A percentile compares a stretch with the other conserved stretches of the same genome.
phyloP scores from a whole-genome alignment of 2,797 vertebrate genomes.

The Holocentrus rufus region DNA sequence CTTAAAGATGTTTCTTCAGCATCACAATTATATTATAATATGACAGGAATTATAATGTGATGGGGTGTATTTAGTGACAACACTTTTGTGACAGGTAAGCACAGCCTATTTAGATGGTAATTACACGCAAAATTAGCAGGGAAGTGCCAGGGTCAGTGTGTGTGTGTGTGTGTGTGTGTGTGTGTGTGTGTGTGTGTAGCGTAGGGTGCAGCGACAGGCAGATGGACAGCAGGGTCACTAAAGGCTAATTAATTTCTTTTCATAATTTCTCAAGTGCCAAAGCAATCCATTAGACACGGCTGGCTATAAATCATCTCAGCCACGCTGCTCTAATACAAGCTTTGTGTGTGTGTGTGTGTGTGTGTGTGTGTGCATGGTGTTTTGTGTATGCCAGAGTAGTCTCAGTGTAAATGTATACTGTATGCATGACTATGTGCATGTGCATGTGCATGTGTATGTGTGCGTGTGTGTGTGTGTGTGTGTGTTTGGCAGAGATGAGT shows the following conservation, averaged over 20 bases:
- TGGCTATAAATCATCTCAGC: constrained; percentile 82
- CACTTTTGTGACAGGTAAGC: constrained; percentile 63
- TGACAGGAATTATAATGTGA: constrained; percentile 39
- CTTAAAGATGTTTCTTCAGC: constrained; percentile 25
- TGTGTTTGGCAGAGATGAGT: constrained; percentile 30
- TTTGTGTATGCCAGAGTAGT: no score
- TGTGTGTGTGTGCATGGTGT: constrained; percentile 1
- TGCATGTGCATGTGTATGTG: constrained; percentile 6
- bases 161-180: constrained; percentile 31
- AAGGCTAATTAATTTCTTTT: constrained; percentile 87
- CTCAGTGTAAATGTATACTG: no score
- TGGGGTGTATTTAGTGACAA: constrained; percentile 35
- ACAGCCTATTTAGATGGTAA: constrained; percentile 70
- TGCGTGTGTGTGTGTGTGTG: constrained; percentile 7
- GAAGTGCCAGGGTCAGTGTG: constrained; percentile 36
- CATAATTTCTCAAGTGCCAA: constrained; percentile 83
- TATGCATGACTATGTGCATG: no score
- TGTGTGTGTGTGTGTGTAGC: constrained; percentile 9
- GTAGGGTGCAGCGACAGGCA: constrained; percentile 33
- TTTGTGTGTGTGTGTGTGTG: constrained; percentile 22
- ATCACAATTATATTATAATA: constrained; percentile 32
- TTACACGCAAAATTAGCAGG: constrained; percentile 66
- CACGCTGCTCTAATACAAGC: constrained; percentile 20
- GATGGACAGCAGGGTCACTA: constrained; percentile 81
- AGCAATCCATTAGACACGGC: constrained; percentile 83